Conservation (phyloP, 1,140 invertebrate species). For the Drosophila nigrodunni region DNA sequence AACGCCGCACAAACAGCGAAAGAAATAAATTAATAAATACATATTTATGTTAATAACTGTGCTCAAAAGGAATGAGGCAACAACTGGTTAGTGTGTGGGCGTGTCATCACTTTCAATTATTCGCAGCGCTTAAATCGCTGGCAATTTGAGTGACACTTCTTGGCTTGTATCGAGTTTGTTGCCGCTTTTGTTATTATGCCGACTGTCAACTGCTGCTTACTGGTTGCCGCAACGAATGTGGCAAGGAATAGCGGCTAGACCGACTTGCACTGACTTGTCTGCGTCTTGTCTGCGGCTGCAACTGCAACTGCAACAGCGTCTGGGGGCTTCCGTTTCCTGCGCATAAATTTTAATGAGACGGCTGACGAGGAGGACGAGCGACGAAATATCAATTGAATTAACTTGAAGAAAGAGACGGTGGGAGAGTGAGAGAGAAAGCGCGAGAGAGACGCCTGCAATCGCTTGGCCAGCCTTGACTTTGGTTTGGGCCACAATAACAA, state of each 20-base stretch:
- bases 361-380: constrained; percentile 30
- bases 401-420: constrained; percentile 6
- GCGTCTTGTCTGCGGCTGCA: constrained; percentile 52
- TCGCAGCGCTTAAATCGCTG: constrained; percentile 34
- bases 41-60: not conserved
- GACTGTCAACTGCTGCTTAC: constrained; percentile 32
- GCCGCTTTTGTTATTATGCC: constrained; percentile 70
- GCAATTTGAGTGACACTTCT: constrained; percentile 70
- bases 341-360: constrained; percentile 78
- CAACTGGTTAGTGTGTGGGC: constrained; percentile 57
- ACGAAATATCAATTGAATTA: constrained; percentile 66
- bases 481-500: constrained; percentile 24
- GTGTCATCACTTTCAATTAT: constrained; percentile 79
- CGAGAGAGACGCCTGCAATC: not conserved
- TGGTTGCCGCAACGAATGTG: constrained; percentile 46
- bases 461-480: constrained; percentile 41
- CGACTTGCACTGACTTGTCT: constrained; percentile 57
- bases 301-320: constrained; percentile 42
- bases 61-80: not conserved
- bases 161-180: constrained; percentile 29
- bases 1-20: constrained; percentile 2
- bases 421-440: constrained; percentile 12
- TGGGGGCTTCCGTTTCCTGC: constrained; percentile 78
- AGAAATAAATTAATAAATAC: constrained; percentile 15
- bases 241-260: constrained; percentile 56